Evolutionary conservation across 2,888 invertebrate species (phyloP).

Genomic region (Lymantria dispar): DNA sequence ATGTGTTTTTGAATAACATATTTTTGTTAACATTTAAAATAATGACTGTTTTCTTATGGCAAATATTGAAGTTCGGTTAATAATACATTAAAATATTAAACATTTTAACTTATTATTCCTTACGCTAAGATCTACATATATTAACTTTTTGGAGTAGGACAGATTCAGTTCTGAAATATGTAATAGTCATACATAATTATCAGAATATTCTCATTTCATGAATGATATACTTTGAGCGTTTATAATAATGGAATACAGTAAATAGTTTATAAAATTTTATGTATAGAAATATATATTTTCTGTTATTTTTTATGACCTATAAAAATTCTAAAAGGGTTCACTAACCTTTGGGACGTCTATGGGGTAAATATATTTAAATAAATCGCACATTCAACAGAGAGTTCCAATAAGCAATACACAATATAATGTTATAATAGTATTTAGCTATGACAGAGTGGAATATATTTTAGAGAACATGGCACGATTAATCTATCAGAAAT

Average conservation of each 20-base stretch:
- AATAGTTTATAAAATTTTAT: slow-evolving; percentile 17
- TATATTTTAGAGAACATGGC: no score
- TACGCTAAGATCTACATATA: slow-evolving; percentile 14
- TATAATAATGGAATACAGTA: slow-evolving; percentile 8
- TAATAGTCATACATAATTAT: slow-evolving; percentile 11
- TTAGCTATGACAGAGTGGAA: no score
- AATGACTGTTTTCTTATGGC: slow-evolving; percentile 37
- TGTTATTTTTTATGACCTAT: slow-evolving; percentile 16
- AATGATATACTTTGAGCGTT: slow-evolving; percentile 11
- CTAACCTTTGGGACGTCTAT: slow-evolving; percentile 53
- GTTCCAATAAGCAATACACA: no score
- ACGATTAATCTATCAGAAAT: no score
- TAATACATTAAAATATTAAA: slow-evolving; percentile 6
- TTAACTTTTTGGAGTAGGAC: slow-evolving; percentile 23
- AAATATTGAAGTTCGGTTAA: slow-evolving; percentile 16
- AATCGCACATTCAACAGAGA: no score
- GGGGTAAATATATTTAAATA: background rate
- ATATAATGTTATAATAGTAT: no score
- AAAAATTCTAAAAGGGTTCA: slow-evolving; percentile 36
- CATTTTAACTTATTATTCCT: slow-evolving; percentile 10
- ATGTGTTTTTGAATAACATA: slow-evolving; percentile 19
- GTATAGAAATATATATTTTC: slow-evolving; percentile 25
- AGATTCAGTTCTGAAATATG: slow-evolving; percentile 20
- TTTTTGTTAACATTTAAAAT: slow-evolving; percentile 12
- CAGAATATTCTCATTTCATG: background rate